Evolutionary conservation across 92 coral and sea anemone species (phyloP).

Genomic region (Palythoa grandis): DNA sequence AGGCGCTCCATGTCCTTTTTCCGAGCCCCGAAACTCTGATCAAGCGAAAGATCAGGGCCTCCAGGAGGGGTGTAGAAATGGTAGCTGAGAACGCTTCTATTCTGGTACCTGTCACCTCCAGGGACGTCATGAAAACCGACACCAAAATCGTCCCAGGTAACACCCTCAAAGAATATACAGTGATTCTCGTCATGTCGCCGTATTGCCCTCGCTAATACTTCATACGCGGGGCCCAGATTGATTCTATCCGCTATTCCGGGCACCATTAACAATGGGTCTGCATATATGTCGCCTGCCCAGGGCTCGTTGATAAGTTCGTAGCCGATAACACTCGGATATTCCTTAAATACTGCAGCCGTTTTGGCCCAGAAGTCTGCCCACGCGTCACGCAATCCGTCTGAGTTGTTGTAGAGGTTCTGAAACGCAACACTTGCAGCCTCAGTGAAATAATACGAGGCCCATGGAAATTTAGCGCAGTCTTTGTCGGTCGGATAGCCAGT

Average conservation of each 20-base stretch:
- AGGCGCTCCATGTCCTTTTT: conserved; percentile 67
- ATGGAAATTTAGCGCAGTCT: conserved; percentile 86
- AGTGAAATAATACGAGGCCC: conserved; percentile 83
- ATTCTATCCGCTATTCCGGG: conserved; percentile 82
- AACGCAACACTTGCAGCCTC: conserved; percentile 96
- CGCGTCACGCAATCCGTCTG: conserved; percentile 84
- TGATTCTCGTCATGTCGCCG: conserved; percentile 82
- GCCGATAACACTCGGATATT: conserved; percentile 84
- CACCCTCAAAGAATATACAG: conserved; percentile 92
- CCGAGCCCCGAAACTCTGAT: conserved; percentile 73
- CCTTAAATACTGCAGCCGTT: conserved; percentile 79
- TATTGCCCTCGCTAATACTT: conserved; percentile 82
- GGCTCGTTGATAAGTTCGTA: conserved; percentile 97
- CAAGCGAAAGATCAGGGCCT: conserved; percentile 67
- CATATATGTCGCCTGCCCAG: conserved; percentile 93
- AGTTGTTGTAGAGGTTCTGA: conserved; percentile 89
- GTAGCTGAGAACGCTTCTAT: conserved; percentile 91
- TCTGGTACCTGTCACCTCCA: conserved; percentile 84
- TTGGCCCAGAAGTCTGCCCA: conserved; percentile 96
- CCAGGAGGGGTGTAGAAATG: conserved; percentile 79
- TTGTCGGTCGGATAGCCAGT: conserved; percentile 81
- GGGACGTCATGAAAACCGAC: conserved; percentile 93
- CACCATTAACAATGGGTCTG: conserved; percentile 77
- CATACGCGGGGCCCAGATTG: conserved; percentile 94
- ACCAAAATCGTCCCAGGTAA: conserved; percentile 95